phyloP scores from a whole-genome alignment of 2,797 vertebrate genomes.

The Zonotrichia albicollis region DNA sequence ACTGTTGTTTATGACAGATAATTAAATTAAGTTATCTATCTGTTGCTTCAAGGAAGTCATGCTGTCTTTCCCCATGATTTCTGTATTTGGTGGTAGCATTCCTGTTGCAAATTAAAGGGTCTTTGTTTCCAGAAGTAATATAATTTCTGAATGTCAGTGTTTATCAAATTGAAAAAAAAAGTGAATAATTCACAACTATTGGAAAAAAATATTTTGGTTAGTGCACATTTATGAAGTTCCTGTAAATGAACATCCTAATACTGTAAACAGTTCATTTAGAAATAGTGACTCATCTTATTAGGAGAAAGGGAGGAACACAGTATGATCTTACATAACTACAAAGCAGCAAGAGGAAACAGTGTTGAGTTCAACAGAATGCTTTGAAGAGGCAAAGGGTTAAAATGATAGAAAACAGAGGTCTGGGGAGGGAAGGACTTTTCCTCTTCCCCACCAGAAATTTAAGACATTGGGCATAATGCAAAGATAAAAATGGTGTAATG shows the following conservation, averaged over 20 bases:
- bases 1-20: not conserved
- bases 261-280: not conserved
- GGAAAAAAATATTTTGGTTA: not conserved
- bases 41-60: not conserved
- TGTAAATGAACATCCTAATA: not conserved
- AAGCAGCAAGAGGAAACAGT: not conserved
- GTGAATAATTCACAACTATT: not conserved
- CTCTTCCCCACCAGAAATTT: slow-evolving; percentile 14
- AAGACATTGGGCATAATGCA: not conserved
- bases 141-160: not conserved
- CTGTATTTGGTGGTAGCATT: not conserved
- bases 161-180: not conserved
- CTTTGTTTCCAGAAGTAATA: not conserved
- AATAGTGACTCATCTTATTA: slow-evolving; percentile 5
- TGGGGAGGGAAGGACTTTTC: not conserved
- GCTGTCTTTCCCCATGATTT: not conserved
- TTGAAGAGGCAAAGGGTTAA: slow-evolving; percentile 46
- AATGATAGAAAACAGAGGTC: slow-evolving; percentile 34
- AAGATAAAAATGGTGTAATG: not conserved
- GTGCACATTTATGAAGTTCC: not conserved
- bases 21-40: not conserved
- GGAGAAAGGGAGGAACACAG: not conserved
- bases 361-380: not conserved
- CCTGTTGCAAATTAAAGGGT: not conserved
- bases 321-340: not conserved